These are phyloP conservation scores for Mimas tiliae DNA, from an alignment of 2,888 invertebrate species.

Conservation along the genomic window DNA sequence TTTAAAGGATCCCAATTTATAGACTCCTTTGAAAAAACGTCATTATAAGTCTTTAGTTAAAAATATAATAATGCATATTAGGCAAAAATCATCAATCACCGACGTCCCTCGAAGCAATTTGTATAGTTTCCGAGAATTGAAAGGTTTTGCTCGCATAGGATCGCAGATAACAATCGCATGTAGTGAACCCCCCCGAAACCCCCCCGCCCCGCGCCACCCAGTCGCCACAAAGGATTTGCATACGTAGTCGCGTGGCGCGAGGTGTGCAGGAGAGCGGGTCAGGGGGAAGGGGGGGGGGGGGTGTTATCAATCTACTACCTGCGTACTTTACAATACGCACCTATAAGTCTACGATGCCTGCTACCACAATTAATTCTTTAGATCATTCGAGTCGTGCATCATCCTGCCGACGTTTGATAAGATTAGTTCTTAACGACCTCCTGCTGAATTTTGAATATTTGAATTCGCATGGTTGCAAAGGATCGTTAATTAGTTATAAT, in stretches of 20 bases:
- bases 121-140: slow-evolving; percentile 39
- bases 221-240: slow-evolving; percentile 50
- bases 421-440: too few species aligned
- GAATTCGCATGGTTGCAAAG: background rate
- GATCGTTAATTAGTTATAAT: background rate
- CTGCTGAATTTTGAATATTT: too few species aligned
- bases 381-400: background rate
- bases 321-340: background rate
- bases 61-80: slow-evolving; percentile 20
- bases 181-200: background rate
- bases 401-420: too few species aligned
- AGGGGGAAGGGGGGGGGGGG: background rate
- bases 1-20: too few species aligned
- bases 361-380: too few species aligned
- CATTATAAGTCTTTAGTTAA: slow-evolving; percentile 17
- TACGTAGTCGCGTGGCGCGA: slow-evolving; percentile 34
- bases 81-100: slow-evolving; percentile 34
- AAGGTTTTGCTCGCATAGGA: slow-evolving; percentile 36
- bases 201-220: slow-evolving; percentile 11
- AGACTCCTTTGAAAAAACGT: slow-evolving; percentile 1
- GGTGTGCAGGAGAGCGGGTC: background rate
- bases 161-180: slow-evolving; percentile 8
- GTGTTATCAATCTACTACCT: background rate
- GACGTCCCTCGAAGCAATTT: slow-evolving; percentile 29
- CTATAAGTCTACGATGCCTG: too few species aligned